phyloP scores from a whole-genome alignment of 2,113 vertebrate species.

The Lophius piscatorius region DNA sequence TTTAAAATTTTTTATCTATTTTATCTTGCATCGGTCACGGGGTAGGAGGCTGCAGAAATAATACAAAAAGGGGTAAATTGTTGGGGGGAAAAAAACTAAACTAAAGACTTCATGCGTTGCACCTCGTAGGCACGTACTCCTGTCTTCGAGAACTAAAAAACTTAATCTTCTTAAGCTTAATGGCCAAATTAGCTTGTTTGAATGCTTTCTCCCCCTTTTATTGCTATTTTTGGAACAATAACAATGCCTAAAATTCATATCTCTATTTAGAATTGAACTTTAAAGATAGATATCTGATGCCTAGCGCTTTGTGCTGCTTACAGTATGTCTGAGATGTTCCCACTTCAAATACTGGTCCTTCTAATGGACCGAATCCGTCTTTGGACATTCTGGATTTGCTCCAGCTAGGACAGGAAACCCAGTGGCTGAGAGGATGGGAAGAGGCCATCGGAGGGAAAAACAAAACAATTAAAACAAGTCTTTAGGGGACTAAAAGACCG shows the following conservation, averaged over 20 bases:
- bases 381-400: constrained; percentile 52
- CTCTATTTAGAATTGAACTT: background rate
- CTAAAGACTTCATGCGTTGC: too few relatives aligned
- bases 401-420: constrained; percentile 72
- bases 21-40: too few relatives aligned
- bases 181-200: background rate
- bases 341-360: constrained; percentile 15
- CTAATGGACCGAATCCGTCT: constrained; percentile 58
- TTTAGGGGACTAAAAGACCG: background rate
- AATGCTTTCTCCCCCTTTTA: background rate
- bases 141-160: too few relatives aligned
- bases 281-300: constrained; percentile 3
- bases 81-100: too few relatives aligned
- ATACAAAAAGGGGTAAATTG: too few relatives aligned
- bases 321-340: constrained; percentile 38
- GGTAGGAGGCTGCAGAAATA: too few relatives aligned
- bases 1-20: too few relatives aligned
- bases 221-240: background rate
- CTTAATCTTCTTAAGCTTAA: constrained; percentile 10
- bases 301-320: constrained; percentile 17
- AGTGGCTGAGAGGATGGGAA: constrained; percentile 50
- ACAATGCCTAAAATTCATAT: background rate
- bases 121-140: too few relatives aligned
- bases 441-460: constrained; percentile 58
- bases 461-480: constrained; percentile 18